Conservation (phyloP, 1,140 invertebrate species). For the Drosophila cardini region DNA sequence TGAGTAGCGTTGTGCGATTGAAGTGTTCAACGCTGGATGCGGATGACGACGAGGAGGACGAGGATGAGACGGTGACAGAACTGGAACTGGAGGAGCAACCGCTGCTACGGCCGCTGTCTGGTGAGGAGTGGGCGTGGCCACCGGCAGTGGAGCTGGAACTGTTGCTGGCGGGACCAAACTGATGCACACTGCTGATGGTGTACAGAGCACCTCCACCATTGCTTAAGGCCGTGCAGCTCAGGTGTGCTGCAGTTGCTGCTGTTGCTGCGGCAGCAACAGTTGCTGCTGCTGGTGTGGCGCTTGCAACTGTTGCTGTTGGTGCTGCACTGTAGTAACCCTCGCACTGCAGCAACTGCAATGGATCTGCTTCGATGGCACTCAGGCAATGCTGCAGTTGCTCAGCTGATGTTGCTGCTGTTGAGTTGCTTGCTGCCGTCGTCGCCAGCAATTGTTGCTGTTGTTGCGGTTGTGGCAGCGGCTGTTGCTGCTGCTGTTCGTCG, state of each 20-base stretch:
- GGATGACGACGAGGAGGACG: slow-evolving; percentile 69
- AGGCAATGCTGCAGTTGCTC: slow-evolving; percentile 66
- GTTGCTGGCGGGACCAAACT: slow-evolving; percentile 78
- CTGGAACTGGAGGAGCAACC: slow-evolving; percentile 60
- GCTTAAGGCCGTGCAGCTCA: slow-evolving; percentile 68
- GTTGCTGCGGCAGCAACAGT: slow-evolving; percentile 18
- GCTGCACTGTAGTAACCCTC: slow-evolving; percentile 57
- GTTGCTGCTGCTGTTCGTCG: slow-evolving; percentile 63
- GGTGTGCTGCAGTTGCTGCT: slow-evolving; percentile 56
- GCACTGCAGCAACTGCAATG: slow-evolving; percentile 71
- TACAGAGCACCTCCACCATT: slow-evolving; percentile 84
- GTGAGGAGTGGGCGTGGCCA: slow-evolving; percentile 46
- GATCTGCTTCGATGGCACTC: slow-evolving; percentile 77
- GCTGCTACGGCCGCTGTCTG: slow-evolving; percentile 67
- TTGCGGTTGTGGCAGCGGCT: slow-evolving; percentile 35
- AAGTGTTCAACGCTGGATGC: slow-evolving; percentile 69
- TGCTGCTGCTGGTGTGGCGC: slow-evolving; percentile 29
- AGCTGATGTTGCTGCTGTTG: slow-evolving; percentile 11
- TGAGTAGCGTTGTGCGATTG: slow-evolving; percentile 59
- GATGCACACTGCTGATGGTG: slow-evolving; percentile 83
- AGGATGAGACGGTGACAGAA: slow-evolving; percentile 66
- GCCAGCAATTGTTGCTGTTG: slow-evolving; percentile 19
- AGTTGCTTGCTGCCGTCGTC: slow-evolving; percentile 6
- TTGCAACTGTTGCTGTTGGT: slow-evolving; percentile 24
- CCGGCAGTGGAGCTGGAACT: slow-evolving; percentile 50